Evolutionary conservation across 1,140 invertebrate genomes (phyloP), one percentile per base, ranked within the genome.

Genomic region (Hesperophylax magnus): DNA sequence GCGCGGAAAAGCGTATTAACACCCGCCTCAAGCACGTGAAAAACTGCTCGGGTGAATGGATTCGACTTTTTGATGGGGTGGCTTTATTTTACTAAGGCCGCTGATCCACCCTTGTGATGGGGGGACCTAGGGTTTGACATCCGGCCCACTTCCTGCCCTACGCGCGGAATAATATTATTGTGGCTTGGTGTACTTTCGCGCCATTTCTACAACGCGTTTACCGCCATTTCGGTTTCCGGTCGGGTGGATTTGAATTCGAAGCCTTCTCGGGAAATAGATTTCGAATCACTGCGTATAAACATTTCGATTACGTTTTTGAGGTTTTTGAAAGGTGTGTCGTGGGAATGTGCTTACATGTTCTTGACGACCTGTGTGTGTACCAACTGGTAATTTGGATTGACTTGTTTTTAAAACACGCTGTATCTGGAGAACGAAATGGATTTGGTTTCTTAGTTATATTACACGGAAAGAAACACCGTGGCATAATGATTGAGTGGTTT

Each of bases 201-300:
- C 71, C 75, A 75, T 82, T 82, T 77, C 77, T 58, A 31, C 71
- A 47, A 27, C 74, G 76, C 56, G 75, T 58, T 60, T 85, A 58
- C 52, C 60, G 69, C 69, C 79, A 53, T 81, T 80, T 77, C 72
- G 60, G 61, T 76, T 76, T 81, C 79, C 79, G 58, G 79, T 63
- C 24, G 74, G 63, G n/a, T 39, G 69, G 47, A 22, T 58, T 58
- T 39, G 27, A 67, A 72, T 72, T 60, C 22, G 18, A 22, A 63
- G 61, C 22, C 18, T 75, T 58, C 52, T 15, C 20, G n/a, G 71
- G 52, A 75, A 75, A 75, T 75, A 58, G 71, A 24, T 31, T 75
- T 58, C 71, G 22, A 18, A 75, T 56, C 52, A 34, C 52, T 20
- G 52, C 71, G 54, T 56, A 75, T 75, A 75, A 75, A 75, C 71